Conservation (phyloP, 2,113 vertebrate genomes). For the Odontesthes bonariensis region DNA sequence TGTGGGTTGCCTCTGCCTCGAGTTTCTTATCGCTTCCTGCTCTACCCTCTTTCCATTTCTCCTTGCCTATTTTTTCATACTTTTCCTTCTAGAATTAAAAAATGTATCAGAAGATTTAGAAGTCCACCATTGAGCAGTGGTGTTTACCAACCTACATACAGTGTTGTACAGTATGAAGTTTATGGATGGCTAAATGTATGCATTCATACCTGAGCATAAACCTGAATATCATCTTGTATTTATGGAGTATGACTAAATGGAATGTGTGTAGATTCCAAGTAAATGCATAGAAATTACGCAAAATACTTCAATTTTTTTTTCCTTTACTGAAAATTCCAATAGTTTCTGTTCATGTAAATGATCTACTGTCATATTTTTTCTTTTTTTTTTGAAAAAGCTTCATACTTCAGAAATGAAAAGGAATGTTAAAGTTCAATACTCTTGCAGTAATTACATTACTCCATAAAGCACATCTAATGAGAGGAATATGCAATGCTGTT, state of each 20-base stretch:
- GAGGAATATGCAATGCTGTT: conserved; percentile 29
- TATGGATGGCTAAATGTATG: background rate
- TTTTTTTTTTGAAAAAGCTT: background rate
- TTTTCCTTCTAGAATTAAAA: conserved; percentile 9
- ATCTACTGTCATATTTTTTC: no score
- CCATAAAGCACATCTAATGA: conserved; percentile 38
- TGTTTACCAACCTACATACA: conserved; percentile 34
- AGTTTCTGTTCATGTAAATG: no score
- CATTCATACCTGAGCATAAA: background rate
- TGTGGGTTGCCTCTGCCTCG: conserved; percentile 70
- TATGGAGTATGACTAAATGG: background rate
- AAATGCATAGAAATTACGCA: background rate
- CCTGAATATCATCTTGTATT: background rate
- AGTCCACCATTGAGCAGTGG: conserved; percentile 21
- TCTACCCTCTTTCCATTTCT: background rate
- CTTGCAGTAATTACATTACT: conserved; percentile 50
- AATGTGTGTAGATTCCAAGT: background rate
- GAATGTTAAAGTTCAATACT: conserved; percentile 32
- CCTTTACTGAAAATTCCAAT: background rate
- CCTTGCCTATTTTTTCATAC: conserved; percentile 11
- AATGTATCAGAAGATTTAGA: conserved; percentile 17
- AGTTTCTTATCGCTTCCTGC: conserved; percentile 72
- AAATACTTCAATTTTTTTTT: background rate
- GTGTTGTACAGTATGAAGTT: background rate
- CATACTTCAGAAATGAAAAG: conserved; percentile 40